A percentile compares a stretch with the other conserved stretches of the same genome.
phyloP scores from a whole-genome alignment of 2,888 invertebrate genomes.

The Machimus rusticus region DNA sequence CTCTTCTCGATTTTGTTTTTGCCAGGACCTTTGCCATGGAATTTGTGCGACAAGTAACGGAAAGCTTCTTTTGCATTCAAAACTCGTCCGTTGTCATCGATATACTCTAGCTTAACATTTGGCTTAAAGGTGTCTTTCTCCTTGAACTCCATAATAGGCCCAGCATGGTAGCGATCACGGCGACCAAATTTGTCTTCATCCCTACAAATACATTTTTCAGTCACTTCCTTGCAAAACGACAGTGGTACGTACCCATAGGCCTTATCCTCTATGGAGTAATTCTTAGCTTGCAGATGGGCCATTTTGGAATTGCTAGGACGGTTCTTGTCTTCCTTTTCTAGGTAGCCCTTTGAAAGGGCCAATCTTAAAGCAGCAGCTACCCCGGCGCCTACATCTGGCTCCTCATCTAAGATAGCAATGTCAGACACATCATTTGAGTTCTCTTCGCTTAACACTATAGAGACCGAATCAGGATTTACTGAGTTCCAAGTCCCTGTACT shows the following conservation, averaged over 20 bases:
- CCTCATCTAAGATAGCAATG: slow-evolving; percentile 77
- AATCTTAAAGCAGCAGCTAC: slow-evolving; percentile 89
- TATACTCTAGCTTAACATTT: slow-evolving; percentile 94
- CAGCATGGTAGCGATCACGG: slow-evolving; percentile 76
- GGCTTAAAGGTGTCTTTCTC: slow-evolving; percentile 92
- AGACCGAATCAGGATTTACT: slow-evolving; percentile 70
- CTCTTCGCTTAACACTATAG: slow-evolving; percentile 63
- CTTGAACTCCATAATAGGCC: slow-evolving; percentile 89
- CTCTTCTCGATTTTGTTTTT: slow-evolving; percentile 98
- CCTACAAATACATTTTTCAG: slow-evolving; percentile 58
- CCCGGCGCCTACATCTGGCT: slow-evolving; percentile 91
- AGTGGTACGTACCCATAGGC: slow-evolving; percentile 68
- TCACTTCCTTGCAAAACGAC: slow-evolving; percentile 9
- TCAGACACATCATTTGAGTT: slow-evolving; percentile 61
- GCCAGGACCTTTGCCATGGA: slow-evolving; percentile 99
- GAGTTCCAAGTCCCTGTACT: slow-evolving; percentile 83
- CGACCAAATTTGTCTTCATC: slow-evolving; percentile 84
- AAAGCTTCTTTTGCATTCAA: slow-evolving; percentile 97
- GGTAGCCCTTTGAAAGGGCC: slow-evolving; percentile 92
- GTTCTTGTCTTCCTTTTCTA: slow-evolving; percentile 82
- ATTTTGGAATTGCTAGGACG: slow-evolving; percentile 75
- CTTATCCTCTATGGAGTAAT: slow-evolving; percentile 83
- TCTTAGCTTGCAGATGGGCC: slow-evolving; percentile 79
- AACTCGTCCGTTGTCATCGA: slow-evolving; percentile 93
- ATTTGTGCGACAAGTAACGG: slow-evolving; percentile 94